Base-by-base conservation (phyloP, 2,888 invertebrate genomes). In the Anoplius nigerrimus region DNA sequence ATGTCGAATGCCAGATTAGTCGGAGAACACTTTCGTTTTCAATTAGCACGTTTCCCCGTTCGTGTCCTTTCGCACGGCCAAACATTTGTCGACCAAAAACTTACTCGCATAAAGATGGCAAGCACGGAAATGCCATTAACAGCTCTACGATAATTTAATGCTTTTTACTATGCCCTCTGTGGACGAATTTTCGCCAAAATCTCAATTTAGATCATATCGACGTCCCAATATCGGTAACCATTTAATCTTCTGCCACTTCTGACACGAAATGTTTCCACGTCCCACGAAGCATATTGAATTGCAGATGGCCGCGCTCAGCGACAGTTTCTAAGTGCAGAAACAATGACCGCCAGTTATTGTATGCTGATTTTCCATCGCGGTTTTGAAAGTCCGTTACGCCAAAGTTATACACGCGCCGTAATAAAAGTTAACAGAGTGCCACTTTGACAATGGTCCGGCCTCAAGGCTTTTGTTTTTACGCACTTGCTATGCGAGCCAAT, bases 21-120 rank as follows among this genome's bases (percentile, higher is more conserved):
- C 65, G 22, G 45, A 46, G 62, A 57, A 59, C 77, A 84, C 84
- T 84, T 84, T 84, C 80, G 72, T 79, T 84, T 84, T 84, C 84
- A 70, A 81, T 82, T 77, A 75, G 69, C 58, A 45, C 48, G 48
- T 18, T 48, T 18, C 16, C 48, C 18, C 48, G 48, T 8, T 48
- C 16, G 48, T 16, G 16, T 48, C 48, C n/a, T 18, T 11, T 1
- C 2, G 2, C 18, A n/a, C 48, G 13, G 48, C 15, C n/a, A 16
- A 15, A n/a, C 16, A 46, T 42, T 42, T 13, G 42, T 42, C 42
- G 42, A 42, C 6, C 13, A 13, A 8, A 8, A 42, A 42, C 42
- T 13, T 8, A 42, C 42, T 6, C 42, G 46, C 46, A 27, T 2
- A 27, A 27, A 2, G 27, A 27, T 27, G 27, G n/a, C 27, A 27